Evolutionary conservation across 2,888 invertebrate species (phyloP), one percentile per base, ranked within the genome.

Genomic region (Spilosoma lubricipeda): DNA sequence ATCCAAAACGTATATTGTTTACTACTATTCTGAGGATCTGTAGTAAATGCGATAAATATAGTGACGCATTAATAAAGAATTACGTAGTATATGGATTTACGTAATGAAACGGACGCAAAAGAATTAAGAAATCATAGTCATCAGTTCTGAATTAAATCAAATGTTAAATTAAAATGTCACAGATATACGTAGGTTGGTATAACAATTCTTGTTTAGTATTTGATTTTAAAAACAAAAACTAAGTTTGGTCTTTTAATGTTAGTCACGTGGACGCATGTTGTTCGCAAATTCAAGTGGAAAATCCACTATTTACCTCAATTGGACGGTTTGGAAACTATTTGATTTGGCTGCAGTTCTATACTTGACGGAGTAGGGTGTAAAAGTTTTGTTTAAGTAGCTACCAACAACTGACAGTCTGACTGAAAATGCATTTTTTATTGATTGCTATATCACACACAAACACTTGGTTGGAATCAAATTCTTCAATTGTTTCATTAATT

Each of bases 31-130:
- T 56, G 18, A 59, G 70, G 30, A 78, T 65, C 42, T 75, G 30
- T 56, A 64, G 64, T 69, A 73, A 27, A 68, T 27, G 48, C 70
- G 30, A 70, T 59, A 42, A 74, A 67, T 70, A 33, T 42, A 69
- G 20, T 80, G 83, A 84, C 77, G 59, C 77, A 82, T 75, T 67
- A 64, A n/a, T 68, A 11, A 80, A 71, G 76, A 81, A 82, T 82
- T 81, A 36, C 30, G n/a, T 36, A 70, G 33, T 56, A 56, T 70
- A 36, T 42, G 39, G 39, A 72, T 76, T 84, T 81, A 82, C 77
- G 77, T 74, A 78, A 82, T 73, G 64, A 72, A 74, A 82, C 42
- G 63, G 18, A 66, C 74, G 36, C 30, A 70, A 20, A 15, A 70
- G 70, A 71, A 70, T 73, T 52, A 75, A 80, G 72, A 77, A 82